These are phyloP conservation scores for Phengaris arion DNA, from an alignment of 2,888 invertebrate genomes.

Conservation along the genomic window DNA sequence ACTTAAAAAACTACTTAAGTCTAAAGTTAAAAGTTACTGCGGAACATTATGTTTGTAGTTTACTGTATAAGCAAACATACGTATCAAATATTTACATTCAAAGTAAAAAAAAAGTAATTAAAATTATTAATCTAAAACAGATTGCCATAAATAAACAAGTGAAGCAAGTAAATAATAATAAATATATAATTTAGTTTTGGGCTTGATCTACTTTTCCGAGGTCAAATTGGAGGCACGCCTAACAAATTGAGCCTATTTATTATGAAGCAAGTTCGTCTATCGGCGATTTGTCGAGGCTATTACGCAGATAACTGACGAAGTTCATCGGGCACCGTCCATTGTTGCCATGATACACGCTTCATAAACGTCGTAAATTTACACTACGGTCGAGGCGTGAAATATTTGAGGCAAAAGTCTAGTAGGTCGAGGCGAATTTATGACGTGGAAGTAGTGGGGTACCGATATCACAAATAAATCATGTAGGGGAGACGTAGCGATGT, in stretches of 20 bases:
- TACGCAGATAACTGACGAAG: conserved; percentile 56
- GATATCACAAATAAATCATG: neutral
- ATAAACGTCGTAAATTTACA: conserved; percentile 12
- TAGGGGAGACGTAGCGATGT: neutral
- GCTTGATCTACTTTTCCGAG: conserved; percentile 49
- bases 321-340: conserved; percentile 43
- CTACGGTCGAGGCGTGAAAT: neutral
- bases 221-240: conserved; percentile 47
- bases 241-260: conserved; percentile 68
- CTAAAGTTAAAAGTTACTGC: no score
- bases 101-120: neutral
- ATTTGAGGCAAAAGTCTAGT: conserved; percentile 18
- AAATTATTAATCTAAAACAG: neutral
- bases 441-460: neutral
- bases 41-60: no score
- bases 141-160: conserved; percentile 19
- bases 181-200: conserved; percentile 37
- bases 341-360: conserved; percentile 24
- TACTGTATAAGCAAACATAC: neutral
- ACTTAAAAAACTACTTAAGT: no score
- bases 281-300: conserved; percentile 64
- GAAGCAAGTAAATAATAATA: conserved; percentile 28
- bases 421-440: conserved; percentile 19
- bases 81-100: neutral
- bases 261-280: conserved; percentile 63